A percentile compares a stretch with the other conserved stretches of the same genome.
phyloP scores from a whole-genome alignment of 35 echinoderm and acorn worm genomes.

The Stichopus chloronotus region DNA sequence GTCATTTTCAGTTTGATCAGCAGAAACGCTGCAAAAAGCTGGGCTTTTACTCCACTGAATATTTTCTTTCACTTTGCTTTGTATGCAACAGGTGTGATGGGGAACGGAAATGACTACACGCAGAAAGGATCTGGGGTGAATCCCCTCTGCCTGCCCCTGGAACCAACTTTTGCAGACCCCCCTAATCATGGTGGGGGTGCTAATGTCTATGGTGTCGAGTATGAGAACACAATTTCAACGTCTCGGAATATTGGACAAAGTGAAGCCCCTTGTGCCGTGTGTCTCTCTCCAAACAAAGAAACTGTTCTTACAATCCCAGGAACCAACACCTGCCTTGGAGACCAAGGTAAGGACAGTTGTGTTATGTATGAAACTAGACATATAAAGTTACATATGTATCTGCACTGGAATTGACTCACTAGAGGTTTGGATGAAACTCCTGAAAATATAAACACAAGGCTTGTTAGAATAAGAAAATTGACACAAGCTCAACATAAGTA shows the following conservation, averaged over 20 bases:
- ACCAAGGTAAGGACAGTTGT: neutral
- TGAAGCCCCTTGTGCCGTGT: slow-evolving; percentile 50
- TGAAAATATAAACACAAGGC: no score
- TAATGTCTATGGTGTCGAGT: slow-evolving; percentile 22
- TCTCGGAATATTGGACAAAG: neutral
- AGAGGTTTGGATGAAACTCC: no score
- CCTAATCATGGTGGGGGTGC: slow-evolving; percentile 10
- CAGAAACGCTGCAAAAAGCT: no score
- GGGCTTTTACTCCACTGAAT: no score
- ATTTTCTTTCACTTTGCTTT: neutral
- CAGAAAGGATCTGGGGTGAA: slow-evolving; percentile 21
- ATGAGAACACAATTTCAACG: neutral
- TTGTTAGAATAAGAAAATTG: no score
- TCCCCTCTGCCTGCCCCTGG: slow-evolving; percentile 16
- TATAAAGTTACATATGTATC: no score
- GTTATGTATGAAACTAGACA: no score
- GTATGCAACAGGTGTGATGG: neutral
- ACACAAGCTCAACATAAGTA: no score
- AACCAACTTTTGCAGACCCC: slow-evolving; percentile 6
- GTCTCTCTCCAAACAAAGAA: neutral
- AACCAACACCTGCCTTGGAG: neutral
- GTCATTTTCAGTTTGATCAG: no score
- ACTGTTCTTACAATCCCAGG: slow-evolving; percentile 33
- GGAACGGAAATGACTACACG: neutral
- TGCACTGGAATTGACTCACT: no score